Evolutionary conservation across 2,113 vertebrate genomes (phyloP), one percentile per base, ranked within the genome.

Genomic region (Eolophus roseicapilla): DNA sequence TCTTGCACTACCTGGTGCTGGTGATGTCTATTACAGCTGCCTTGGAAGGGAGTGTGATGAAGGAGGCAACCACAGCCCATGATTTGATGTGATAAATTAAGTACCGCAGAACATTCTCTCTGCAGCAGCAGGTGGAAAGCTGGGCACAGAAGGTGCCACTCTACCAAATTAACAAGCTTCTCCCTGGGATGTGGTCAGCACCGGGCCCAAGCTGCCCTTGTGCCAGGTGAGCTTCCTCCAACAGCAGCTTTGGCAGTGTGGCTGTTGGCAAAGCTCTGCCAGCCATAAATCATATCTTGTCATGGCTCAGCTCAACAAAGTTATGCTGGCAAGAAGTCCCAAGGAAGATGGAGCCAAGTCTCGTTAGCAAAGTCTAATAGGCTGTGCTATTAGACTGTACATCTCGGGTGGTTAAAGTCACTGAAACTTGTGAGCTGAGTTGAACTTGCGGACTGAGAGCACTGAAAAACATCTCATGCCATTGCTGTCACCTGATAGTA

Each of bases 131-230:
- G 5, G 19, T 60, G 35, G 62, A 55, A 75, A 68, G 47, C 46
- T 68, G 65, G 43, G 57, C 1, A 0, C 33, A 64, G 75, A 87
- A 79, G 27, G 35, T 1, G 3, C 12, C 0, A 1, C 25, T 88
- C 37, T 44, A 81, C 59, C 49, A 74, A 91, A 77, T 19, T 10
- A 71, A 87, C 0, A 4, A 41, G 28, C 46, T 79, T 64, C 37
- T 69, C 25, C 35, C 21, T 0, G 0, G 41, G 49, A 35, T 1
- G 10, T 6, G 15, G 50, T 43, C 0, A 0, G 83, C 44, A 59
- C 13, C 0, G 1, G 17, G 76, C 47, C 73, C 76, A 88, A 93
- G 62, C 33, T 17, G 24, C 77, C 65, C 31, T 37, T 3, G 3
- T 64, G 76, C 65, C 52, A 73, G 64, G 24, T 6, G 2, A 79